Conservation (phyloP, 1,140 invertebrate genomes). For the Dreissena rostriformis region DNA sequence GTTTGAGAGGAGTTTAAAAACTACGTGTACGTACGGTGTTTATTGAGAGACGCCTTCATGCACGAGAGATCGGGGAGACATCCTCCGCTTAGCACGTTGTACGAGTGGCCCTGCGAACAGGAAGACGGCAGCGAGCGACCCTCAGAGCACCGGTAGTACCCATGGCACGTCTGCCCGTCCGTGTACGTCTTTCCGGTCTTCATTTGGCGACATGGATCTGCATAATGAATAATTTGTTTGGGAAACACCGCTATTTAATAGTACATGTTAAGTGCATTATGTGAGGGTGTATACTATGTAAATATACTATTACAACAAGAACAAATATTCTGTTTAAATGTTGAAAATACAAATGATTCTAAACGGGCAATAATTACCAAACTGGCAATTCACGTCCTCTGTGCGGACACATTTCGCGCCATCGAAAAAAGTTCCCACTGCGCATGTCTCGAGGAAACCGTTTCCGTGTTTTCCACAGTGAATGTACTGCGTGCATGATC, state of each 20-base stretch:
- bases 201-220: slow-evolving; percentile 37
- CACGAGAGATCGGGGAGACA: slow-evolving; percentile 41
- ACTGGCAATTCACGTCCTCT: slow-evolving; percentile 44
- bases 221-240: neutral
- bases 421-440: slow-evolving; percentile 48
- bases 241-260: too few species aligned
- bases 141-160: slow-evolving; percentile 39
- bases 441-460: slow-evolving; percentile 45
- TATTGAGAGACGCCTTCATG: slow-evolving; percentile 12
- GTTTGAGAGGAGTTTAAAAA: too few species aligned
- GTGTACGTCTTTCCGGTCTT: slow-evolving; percentile 26
- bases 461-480: slow-evolving; percentile 41
- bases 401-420: slow-evolving; percentile 37
- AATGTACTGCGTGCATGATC: slow-evolving; percentile 50
- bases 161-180: slow-evolving; percentile 51
- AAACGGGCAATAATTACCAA: slow-evolving; percentile 5
- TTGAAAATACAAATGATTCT: too few species aligned
- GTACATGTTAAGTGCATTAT: too few species aligned
- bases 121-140: slow-evolving; percentile 34
- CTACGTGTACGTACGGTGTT: slow-evolving; percentile 26
- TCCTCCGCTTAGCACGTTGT: slow-evolving; percentile 21
- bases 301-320: too few species aligned
- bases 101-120: slow-evolving; percentile 22
- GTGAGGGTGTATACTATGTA: too few species aligned
- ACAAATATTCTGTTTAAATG: too few species aligned